These are phyloP conservation scores for Saccostrea glomerata DNA, from an alignment of 1,140 invertebrate species.

Conservation along the genomic window DNA sequence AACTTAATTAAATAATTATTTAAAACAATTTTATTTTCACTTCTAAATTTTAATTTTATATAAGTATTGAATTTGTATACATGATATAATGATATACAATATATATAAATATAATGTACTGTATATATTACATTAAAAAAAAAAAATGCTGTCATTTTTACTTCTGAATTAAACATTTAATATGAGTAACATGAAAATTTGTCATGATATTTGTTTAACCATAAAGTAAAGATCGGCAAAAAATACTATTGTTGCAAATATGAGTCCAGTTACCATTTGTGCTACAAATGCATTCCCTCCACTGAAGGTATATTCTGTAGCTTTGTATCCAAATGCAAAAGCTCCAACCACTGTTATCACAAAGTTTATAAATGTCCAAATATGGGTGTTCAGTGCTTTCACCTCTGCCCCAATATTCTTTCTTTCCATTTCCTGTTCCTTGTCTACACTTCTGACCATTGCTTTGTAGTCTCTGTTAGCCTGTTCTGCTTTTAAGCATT, in stretches of 20 bases:
- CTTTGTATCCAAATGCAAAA: slow-evolving; percentile 80
- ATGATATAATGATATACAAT: too few relatives aligned
- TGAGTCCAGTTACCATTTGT: slow-evolving; percentile 77
- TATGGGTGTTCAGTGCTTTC: slow-evolving; percentile 78
- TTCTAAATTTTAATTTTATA: too few relatives aligned
- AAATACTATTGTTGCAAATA: slow-evolving; percentile 79
- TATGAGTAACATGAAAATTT: neutral
- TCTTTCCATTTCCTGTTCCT: slow-evolving; percentile 16
- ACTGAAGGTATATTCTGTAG: slow-evolving; percentile 67
- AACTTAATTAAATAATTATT: too few relatives aligned
- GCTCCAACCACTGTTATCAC: slow-evolving; percentile 79
- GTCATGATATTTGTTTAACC: slow-evolving; percentile 67
- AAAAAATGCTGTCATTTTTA: too few relatives aligned
- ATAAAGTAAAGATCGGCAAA: slow-evolving; percentile 81
- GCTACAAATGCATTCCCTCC: slow-evolving; percentile 61
- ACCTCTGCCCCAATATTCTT: slow-evolving; percentile 57
- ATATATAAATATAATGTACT: neutral
- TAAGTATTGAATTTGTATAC: too few relatives aligned
- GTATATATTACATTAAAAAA: slow-evolving; percentile 78
- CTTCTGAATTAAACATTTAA: too few relatives aligned
- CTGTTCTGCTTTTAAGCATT: slow-evolving; percentile 69
- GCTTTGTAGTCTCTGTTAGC: slow-evolving; percentile 72
- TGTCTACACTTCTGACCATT: slow-evolving; percentile 73
- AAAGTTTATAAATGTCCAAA: slow-evolving; percentile 79
- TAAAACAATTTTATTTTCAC: too few relatives aligned